These are phyloP conservation scores for Cloeon dipterum DNA, from an alignment of 2,888 invertebrate species.

Conservation along the genomic window DNA sequence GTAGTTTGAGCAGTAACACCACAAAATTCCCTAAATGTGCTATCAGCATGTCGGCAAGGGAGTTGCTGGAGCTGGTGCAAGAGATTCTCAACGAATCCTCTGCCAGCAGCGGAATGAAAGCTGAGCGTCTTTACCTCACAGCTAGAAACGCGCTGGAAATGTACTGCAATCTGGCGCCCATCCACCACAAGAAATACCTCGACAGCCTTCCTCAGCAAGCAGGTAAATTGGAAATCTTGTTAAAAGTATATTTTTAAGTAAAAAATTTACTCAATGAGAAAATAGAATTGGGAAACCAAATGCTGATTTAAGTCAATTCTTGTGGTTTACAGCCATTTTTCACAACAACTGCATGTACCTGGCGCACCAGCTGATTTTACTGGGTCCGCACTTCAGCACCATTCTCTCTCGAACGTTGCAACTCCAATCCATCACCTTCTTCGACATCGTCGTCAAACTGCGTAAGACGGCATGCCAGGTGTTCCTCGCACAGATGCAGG, in stretches of 20 bases:
- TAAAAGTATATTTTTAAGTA: background rate
- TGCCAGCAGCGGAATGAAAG: constrained; percentile 28
- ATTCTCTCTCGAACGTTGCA: constrained; percentile 29
- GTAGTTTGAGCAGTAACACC: constrained; percentile 11
- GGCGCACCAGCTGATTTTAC: constrained; percentile 42
- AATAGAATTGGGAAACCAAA: no score
- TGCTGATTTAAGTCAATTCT: constrained; percentile 3
- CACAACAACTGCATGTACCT: constrained; percentile 86
- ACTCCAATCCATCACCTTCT: constrained; percentile 33
- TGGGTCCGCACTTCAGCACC: constrained; percentile 40
- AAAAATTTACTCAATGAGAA: no score
- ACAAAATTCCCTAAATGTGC: constrained; percentile 20
- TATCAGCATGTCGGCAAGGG: constrained; percentile 25
- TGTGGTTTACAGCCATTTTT: constrained; percentile 41
- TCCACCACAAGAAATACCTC: constrained; percentile 54
- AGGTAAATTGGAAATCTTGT: no score
- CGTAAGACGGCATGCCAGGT: constrained; percentile 41
- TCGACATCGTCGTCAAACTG: constrained; percentile 40
- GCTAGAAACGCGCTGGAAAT: constrained; percentile 49
- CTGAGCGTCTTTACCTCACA: constrained; percentile 40
- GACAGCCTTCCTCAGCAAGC: constrained; percentile 72
- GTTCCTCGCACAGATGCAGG: constrained; percentile 47
- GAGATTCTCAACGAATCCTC: constrained; percentile 41
- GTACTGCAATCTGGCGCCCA: constrained; percentile 54
- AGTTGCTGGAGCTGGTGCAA: constrained; percentile 36